Evolutionary conservation across 2,888 invertebrate genomes (phyloP).

Genomic region (Dolichomitus sp.): DNA sequence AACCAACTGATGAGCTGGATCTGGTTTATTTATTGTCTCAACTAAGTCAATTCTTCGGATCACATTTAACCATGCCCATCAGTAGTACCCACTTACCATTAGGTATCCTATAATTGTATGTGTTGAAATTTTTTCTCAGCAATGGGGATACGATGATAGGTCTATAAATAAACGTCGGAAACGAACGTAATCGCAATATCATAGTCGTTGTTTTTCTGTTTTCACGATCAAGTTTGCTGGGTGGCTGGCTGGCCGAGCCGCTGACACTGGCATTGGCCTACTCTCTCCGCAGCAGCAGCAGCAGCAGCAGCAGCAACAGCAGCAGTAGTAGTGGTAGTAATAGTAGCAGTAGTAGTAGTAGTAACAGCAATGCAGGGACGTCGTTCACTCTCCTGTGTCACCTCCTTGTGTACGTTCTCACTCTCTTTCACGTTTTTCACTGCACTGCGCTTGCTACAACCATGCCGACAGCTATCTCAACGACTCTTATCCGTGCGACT

Average conservation of each 20-base stretch:
- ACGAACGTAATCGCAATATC: slow-evolving; percentile 68
- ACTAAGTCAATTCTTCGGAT: too few species aligned
- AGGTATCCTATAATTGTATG: background rate
- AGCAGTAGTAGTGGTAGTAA: background rate
- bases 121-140: background rate
- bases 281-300: slow-evolving; percentile 76
- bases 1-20: too few species aligned
- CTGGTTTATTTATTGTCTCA: too few species aligned
- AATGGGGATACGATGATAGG: background rate
- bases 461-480: background rate
- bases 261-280: slow-evolving; percentile 85
- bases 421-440: slow-evolving; percentile 76
- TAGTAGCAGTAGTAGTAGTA: slow-evolving; percentile 14
- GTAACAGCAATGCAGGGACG: slow-evolving; percentile 60
- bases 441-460: background rate
- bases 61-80: background rate
- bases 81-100: background rate
- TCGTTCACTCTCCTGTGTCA: slow-evolving; percentile 81
- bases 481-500: slow-evolving; percentile 11
- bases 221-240: slow-evolving; percentile 84
- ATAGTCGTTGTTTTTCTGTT: slow-evolving; percentile 78
- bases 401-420: slow-evolving; percentile 74
- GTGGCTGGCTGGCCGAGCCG: slow-evolving; percentile 79
- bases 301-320: slow-evolving; percentile 17
- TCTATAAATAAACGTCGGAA: slow-evolving; percentile 67